Evolutionary conservation across 1,140 invertebrate genomes (phyloP).

Genomic region (Leucophenga varia): DNA sequence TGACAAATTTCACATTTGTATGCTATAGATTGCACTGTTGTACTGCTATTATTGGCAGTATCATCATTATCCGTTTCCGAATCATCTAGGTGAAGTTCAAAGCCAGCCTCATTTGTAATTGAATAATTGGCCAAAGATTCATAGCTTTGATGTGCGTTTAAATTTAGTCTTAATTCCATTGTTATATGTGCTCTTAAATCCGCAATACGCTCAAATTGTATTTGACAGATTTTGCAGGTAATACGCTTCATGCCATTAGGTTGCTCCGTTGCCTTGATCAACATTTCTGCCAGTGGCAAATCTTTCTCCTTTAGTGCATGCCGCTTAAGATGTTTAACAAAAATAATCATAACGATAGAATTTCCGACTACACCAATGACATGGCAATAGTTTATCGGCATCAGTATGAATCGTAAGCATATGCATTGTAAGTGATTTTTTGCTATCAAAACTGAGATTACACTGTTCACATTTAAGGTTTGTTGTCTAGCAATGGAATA

Average conservation of each 20-base stretch:
- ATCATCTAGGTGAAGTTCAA: conserved; percentile 20
- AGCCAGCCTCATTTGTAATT: conserved; percentile 16
- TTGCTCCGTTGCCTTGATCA: not conserved
- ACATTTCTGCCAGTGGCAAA: conserved; percentile 3
- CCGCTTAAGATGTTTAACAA: conserved; percentile 10
- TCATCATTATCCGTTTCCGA: conserved; percentile 20
- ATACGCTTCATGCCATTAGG: conserved; percentile 18
- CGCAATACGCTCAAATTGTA: conserved; percentile 4
- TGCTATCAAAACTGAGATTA: conserved; percentile 52
- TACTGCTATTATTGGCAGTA: not conserved
- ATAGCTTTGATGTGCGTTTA: not conserved
- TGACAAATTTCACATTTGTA: conserved; percentile 56
- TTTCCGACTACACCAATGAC: conserved; percentile 57
- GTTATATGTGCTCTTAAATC: conserved; percentile 8
- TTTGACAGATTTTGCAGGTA: conserved; percentile 12
- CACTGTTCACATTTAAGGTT: conserved; percentile 54
- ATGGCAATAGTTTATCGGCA: conserved; percentile 38
- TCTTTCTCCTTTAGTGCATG: conserved; percentile 9
- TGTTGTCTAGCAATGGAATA: not conserved
- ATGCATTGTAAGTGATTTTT: conserved; percentile 56
- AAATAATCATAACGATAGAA: conserved; percentile 56
- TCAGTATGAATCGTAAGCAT: conserved; percentile 47
- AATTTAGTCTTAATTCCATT: not conserved
- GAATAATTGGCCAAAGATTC: conserved; percentile 12
- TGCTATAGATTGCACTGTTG: not conserved